Evolutionary conservation across 2,113 vertebrate genomes (phyloP), one percentile per base, ranked within the genome.

Genomic region (Pipa parva): DNA sequence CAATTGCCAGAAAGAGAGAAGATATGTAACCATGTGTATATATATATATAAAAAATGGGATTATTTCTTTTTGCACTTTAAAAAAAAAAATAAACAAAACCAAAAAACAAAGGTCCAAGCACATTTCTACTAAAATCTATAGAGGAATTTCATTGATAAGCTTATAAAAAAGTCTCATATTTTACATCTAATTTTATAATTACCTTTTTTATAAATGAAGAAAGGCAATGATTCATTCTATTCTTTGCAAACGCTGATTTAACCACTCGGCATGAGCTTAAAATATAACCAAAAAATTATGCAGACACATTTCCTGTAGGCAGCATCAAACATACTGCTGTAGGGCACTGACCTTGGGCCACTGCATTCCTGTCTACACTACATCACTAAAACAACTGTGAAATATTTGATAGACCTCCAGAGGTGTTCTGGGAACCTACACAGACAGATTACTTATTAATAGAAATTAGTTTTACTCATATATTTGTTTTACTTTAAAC

Each of bases 371-470:
- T 50, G 25, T 54, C 25, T 22, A 61, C 17, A 18, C 52, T 37
- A 54, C 46, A 70, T 52, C 33, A 52, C 48, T n/a, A 18, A 51
- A 36, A 33, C 21, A 49, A 59, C 20, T 28, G 15, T 28, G 50
- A 33, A 49, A 51, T 33, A 17, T 42, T 51, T 46, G 9, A 49
- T 17, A 13, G 36, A 52, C 31, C 56, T 27, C 36, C n/a, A 11
- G 22, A 60, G 51, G 56, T 21, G 18, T 69, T 69, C 56, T 61
- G 48, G 57, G 36, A 70, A 61, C 54, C 45, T 61, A 54, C 66
- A 29, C 27, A 20, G 33, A 15, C 54, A 57, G 45, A 50, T 20
- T 75, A 73, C 77, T 76, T 63, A 73, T 73, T 65, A 75, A 74
- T 73, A 13, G 36, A 29, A 66, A 52, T 63, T 70, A 42, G 7